Percentiles rank a stretch among this genome's conserved stretches.
These are phyloP conservation scores for Wasmannia auropunctata DNA, from an alignment of 1,140 invertebrate species.

Conservation along the genomic window DNA sequence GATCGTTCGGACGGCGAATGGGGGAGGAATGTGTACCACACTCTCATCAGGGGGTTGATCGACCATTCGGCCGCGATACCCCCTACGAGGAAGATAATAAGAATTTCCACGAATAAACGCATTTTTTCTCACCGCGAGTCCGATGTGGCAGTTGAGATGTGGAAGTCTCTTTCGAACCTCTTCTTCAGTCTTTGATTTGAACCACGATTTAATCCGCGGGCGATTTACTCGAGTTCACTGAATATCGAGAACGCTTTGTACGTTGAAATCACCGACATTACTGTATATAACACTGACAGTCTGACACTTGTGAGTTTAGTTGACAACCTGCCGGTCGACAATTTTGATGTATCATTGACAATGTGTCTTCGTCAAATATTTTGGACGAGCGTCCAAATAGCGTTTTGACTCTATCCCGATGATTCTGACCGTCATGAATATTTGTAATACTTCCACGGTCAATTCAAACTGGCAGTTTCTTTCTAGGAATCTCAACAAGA, in stretches of 20 bases:
- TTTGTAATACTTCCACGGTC: background rate
- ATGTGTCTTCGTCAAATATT: background rate
- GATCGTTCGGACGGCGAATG: conserved; percentile 49
- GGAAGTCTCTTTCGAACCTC: no score
- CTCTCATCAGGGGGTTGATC: conserved; percentile 76
- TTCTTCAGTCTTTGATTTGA: background rate
- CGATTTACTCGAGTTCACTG: background rate
- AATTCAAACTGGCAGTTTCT: background rate
- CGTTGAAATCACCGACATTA: background rate
- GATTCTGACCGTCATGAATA: background rate
- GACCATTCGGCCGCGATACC: conserved; percentile 67
- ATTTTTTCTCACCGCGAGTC: conserved; percentile 3
- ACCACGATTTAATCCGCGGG: background rate
- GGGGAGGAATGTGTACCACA: conserved; percentile 76
- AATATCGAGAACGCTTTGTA: background rate
- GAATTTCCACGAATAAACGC: conserved; percentile 26
- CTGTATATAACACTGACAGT: background rate
- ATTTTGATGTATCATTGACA: background rate
- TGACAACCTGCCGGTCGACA: no score
- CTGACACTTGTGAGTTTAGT: background rate
- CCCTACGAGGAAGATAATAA: conserved; percentile 33
- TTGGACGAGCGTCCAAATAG: background rate
- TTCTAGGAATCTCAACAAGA: background rate
- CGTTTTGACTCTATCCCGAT: no score
- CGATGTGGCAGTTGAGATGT: no score